Conservation (phyloP, 2,797 vertebrate species). For the Helarctos malayanus region DNA sequence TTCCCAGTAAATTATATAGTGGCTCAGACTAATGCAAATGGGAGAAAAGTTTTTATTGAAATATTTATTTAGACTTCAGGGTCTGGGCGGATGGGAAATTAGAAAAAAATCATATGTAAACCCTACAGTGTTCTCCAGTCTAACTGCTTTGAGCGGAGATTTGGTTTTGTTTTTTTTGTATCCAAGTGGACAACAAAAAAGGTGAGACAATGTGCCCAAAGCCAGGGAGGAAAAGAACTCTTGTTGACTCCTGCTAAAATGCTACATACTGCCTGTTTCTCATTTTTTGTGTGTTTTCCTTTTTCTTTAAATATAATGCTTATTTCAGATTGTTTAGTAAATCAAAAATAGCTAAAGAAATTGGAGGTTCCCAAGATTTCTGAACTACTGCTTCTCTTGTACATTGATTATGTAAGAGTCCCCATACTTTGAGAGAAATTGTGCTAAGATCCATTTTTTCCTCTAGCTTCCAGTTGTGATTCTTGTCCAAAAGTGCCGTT, state of each 20-base stretch:
- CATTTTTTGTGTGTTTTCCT: neutral
- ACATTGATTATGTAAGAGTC: neutral
- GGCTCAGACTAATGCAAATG: neutral
- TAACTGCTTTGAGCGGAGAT: conserved; percentile 28
- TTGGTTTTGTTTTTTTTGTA: neutral
- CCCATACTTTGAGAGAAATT: neutral
- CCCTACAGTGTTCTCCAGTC: neutral
- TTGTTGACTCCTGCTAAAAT: neutral
- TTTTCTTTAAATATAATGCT: conserved; percentile 28
- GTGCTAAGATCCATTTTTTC: neutral
- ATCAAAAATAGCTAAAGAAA: neutral
- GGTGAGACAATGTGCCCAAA: neutral
- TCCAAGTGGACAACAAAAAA: neutral
- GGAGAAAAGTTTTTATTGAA: neutral
- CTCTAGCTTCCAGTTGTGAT: neutral
- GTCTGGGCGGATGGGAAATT: neutral
- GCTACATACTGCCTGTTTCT: neutral
- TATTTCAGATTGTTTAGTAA: conserved; percentile 33
- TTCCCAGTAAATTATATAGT: neutral
- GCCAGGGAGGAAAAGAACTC: neutral
- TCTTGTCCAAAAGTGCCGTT: conserved; percentile 24
- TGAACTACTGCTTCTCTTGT: neutral
- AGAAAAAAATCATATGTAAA: neutral
- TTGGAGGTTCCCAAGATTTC: neutral
- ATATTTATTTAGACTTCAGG: neutral